phyloP scores from a whole-genome alignment of 1,140 invertebrate genomes.

The Probaryconus sp. region DNA sequence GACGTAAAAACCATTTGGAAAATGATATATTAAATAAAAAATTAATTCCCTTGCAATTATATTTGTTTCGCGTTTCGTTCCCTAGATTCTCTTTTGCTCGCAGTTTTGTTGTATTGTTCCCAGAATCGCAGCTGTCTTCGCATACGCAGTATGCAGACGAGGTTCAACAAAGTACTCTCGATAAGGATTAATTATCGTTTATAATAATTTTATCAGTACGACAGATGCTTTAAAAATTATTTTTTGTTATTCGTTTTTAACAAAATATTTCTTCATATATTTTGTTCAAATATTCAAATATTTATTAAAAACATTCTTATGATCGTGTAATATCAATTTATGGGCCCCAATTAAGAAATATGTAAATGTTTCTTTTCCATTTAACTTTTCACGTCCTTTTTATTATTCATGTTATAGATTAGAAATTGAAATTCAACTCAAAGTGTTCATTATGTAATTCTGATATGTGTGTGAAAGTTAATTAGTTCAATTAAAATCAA shows the following conservation, averaged over 20 bases:
- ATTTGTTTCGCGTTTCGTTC: constrained; percentile 52
- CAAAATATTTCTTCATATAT: no score
- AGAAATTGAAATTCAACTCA: no score
- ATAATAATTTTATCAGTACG: constrained; percentile 26
- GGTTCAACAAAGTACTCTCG: constrained; percentile 56
- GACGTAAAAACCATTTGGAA: constrained; percentile 20
- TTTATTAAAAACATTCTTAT: no score
- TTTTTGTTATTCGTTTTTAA: not conserved
- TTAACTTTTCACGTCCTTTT: no score
- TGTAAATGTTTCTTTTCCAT: no score
- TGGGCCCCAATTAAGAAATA: no score
- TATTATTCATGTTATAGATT: no score
- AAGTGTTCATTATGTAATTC: no score
- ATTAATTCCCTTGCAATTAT: constrained; percentile 35
- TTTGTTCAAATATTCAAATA: no score
- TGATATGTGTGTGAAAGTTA: no score
- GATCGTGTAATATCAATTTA: no score
- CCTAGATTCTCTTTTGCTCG: constrained; percentile 55
- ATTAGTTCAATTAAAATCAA: no score
- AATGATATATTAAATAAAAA: constrained; percentile 34
- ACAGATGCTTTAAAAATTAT: constrained; percentile 47
- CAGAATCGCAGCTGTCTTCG: constrained; percentile 62
- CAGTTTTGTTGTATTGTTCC: constrained; percentile 63
- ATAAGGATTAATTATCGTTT: constrained; percentile 52
- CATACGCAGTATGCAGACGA: constrained; percentile 62